Base-by-base conservation (phyloP, 2,888 invertebrate species). In the Drosophila barbarae region DNA sequence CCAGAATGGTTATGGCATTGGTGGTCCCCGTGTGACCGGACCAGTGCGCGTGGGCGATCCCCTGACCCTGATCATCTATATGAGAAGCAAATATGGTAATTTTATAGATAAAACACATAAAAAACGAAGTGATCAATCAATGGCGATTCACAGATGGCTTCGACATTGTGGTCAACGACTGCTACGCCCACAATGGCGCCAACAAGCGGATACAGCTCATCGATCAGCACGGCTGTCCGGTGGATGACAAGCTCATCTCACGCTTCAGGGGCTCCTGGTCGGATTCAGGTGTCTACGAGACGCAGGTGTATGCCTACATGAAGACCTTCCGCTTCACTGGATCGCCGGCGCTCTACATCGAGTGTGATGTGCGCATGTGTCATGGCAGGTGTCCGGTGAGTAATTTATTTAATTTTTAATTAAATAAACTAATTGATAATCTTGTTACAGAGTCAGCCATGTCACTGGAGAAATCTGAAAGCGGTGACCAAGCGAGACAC, bases 311-410 rank as follows among this genome's bases (percentile, higher is more conserved):
- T 88, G 97, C 97, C 9, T 97, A 97, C 87, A 96, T 97, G 95
- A 97, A 97, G 90, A 97, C 97, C 8, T 90, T 90, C 32, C 91
- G 97, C 64, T 97, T 97, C 89, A 97, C 97, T 1, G 97, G 97
- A 26, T 97, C 97, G 0, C 97, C 97, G 0, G 97, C 97, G 7
- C 92, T 97, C 5, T 97, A 97, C 88, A 96, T 97, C 68, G 97
- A 97, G 90, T 97, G 97, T 85, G 97, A 97, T 89, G 97, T 97
- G 34, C 91, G 97, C 76, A 97, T 97, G 97, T 97, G 97, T 88
- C 97, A 97, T 88, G 97, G 97, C 67, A 91, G 96, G 78, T 97
- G 97, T 91, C 97, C 97, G 82, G 97, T 97, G 90, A 93, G 93
- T 90, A 61, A 7, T 35, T 13, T 1, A 9, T 15, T 15, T 15